Percentiles rank a stretch among this genome's conserved stretches.
phyloP scores from a whole-genome alignment of 2,113 vertebrate genomes.

The Climacteris rufus region DNA sequence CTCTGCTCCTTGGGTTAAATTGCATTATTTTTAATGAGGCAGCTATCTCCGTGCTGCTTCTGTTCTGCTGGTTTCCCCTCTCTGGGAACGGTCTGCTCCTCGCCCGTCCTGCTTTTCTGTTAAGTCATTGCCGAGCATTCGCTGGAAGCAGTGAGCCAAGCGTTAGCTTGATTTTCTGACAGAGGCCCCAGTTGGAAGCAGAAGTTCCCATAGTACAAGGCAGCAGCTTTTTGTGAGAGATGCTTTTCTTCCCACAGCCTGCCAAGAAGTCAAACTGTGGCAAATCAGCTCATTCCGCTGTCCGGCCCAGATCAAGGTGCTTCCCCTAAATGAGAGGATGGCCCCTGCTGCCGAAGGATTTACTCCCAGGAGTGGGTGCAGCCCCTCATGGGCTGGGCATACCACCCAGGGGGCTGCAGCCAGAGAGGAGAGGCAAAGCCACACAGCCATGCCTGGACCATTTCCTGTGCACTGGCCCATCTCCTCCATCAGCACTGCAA shows the following conservation, averaged over 20 bases:
- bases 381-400: neutral
- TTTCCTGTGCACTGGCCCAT: neutral
- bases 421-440: neutral
- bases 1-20: neutral
- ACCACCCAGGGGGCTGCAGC: neutral
- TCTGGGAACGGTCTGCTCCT: neutral
- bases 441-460: neutral
- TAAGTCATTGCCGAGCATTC: neutral
- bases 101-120: neutral
- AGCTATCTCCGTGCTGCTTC: neutral
- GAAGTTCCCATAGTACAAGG: neutral
- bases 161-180: neutral
- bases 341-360: neutral
- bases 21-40: conserved; percentile 32
- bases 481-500: neutral
- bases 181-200: neutral
- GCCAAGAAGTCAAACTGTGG: neutral
- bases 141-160: neutral
- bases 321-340: neutral
- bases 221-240: neutral
- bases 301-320: neutral
- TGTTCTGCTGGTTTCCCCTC: neutral
- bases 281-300: neutral
- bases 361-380: neutral
- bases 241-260: neutral